These are phyloP conservation scores for Acrocera orbiculus DNA, from an alignment of 2,888 invertebrate species.

Conservation along the genomic window DNA sequence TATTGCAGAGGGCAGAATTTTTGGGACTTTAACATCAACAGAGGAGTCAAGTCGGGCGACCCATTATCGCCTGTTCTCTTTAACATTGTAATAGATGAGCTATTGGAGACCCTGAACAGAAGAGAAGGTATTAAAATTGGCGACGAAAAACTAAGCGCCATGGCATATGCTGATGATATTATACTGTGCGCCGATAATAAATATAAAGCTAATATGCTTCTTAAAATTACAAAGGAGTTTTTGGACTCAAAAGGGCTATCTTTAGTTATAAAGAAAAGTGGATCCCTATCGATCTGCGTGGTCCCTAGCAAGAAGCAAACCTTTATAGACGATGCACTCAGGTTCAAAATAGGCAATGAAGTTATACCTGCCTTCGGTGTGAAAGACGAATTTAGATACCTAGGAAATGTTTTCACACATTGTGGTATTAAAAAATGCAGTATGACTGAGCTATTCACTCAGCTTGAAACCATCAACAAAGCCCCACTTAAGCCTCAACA, in stretches of 20 bases:
- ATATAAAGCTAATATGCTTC: neutral
- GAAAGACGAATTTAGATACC: neutral
- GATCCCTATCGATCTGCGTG: neutral
- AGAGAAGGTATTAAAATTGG: neutral
- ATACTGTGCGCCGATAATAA: neutral
- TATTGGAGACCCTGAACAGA: neutral
- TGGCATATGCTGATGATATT: neutral
- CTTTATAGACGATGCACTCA: neutral
- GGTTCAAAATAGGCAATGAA: neutral
- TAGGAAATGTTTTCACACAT: neutral
- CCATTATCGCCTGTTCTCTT: neutral
- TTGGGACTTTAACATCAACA: neutral
- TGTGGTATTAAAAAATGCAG: neutral
- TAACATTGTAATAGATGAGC: neutral
- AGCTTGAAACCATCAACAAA: neutral
- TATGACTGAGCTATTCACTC: neutral
- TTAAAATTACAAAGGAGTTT: neutral
- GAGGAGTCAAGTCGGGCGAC: conserved; percentile 1
- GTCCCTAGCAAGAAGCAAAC: neutral
- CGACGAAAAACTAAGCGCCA: neutral
- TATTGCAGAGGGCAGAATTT: neutral
- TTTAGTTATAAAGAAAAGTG: neutral
- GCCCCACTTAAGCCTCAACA: conserved; percentile 1
- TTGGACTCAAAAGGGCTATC: neutral
- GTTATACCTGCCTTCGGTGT: neutral